Percentiles rank a stretch among this genome's conserved stretches.
Conservation (phyloP, 2,113 vertebrate species). For the Picathartes gymnocephalus region DNA sequence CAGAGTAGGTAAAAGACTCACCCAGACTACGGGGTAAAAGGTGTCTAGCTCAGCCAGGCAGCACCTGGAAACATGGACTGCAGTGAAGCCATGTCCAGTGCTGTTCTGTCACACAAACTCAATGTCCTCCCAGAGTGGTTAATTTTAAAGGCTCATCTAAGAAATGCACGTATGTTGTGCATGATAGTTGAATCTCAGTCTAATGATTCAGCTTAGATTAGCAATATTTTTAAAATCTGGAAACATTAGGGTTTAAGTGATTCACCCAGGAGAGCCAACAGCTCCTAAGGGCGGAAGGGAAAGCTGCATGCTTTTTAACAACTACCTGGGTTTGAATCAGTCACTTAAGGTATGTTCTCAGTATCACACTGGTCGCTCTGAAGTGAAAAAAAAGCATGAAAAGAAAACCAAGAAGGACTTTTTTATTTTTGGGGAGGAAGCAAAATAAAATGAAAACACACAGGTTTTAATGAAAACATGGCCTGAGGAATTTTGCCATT, state of each 20-base stretch:
- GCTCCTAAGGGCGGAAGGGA: not conserved
- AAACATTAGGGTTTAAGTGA: not conserved
- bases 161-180: not conserved
- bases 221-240: not conserved
- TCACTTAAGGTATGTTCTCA: not conserved
- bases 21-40: not conserved
- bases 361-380: not conserved
- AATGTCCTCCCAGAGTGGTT: not conserved
- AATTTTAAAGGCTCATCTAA: not conserved
- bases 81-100: not conserved
- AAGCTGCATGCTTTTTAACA: not conserved
- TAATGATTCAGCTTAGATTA: not conserved
- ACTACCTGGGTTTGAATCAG: not conserved
- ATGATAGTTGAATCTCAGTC: not conserved
- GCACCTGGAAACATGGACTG: not conserved
- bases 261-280: not conserved
- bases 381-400: not conserved
- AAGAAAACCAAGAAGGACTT: not conserved
- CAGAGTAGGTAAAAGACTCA: not conserved
- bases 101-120: not conserved
- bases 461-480: not conserved
- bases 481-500: not conserved
- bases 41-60: not conserved
- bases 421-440: not conserved
- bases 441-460: not conserved